Evolutionary conservation across 2,888 invertebrate genomes (phyloP).

Genomic region (Tortricodes alternella): DNA sequence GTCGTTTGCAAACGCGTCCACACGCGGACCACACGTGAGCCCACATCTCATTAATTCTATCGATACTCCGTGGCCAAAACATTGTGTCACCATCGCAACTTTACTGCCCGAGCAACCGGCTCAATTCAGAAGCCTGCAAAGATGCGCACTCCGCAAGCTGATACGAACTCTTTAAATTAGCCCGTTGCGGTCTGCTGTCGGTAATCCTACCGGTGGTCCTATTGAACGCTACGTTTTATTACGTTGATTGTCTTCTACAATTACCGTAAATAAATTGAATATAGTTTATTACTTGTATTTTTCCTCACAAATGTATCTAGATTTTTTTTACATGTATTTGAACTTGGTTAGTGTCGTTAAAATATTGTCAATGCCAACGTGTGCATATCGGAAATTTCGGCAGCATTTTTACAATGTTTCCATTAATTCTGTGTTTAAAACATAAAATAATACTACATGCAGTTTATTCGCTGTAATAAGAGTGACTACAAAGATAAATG

Average conservation of each 20-base stretch:
- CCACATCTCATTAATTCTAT: conserved; percentile 80
- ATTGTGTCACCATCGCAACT: conserved; percentile 68
- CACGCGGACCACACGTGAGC: conserved; percentile 76
- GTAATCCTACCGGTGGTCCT: conserved; percentile 25
- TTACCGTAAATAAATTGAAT: too few relatives aligned
- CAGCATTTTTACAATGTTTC: not conserved
- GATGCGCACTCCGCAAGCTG: conserved; percentile 39
- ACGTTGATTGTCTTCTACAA: conserved; percentile 16
- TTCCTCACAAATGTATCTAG: too few relatives aligned
- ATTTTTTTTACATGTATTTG: too few relatives aligned
- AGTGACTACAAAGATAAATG: not conserved
- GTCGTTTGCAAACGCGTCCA: conserved; percentile 61
- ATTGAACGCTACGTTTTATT: conserved; percentile 25
- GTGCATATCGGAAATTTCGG: conserved; percentile 32
- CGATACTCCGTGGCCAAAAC: conserved; percentile 74
- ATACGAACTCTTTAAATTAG: conserved; percentile 21
- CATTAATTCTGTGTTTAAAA: too few relatives aligned
- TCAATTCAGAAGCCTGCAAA: conserved; percentile 48
- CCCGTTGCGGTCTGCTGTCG: not conserved
- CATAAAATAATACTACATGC: not conserved
- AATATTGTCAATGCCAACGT: not conserved
- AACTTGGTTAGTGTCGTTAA: not conserved
- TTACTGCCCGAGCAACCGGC: conserved; percentile 61
- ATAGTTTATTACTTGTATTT: too few relatives aligned
- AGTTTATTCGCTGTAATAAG: conserved; percentile 6